A percentile compares a stretch with the other conserved stretches of the same genome.
Evolutionary conservation across 1,140 invertebrate genomes (phyloP).

Genomic region (Listronotus oregonensis): DNA sequence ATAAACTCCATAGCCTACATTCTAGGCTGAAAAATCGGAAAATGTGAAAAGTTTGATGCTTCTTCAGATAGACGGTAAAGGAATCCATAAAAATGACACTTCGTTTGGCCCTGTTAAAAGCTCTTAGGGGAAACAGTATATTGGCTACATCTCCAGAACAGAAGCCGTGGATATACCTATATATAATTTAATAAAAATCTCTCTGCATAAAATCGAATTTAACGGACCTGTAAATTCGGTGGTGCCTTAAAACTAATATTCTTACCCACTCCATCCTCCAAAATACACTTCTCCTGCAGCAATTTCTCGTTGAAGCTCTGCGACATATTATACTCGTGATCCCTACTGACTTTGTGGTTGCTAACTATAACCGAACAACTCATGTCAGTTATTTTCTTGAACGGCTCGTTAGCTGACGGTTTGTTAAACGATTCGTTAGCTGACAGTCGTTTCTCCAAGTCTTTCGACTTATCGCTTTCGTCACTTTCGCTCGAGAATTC

Average conservation of each 20-base stretch:
- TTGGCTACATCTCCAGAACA: too few species aligned
- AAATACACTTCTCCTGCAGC: slow-evolving; percentile 51
- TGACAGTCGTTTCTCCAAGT: slow-evolving; percentile 39
- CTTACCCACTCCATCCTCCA: slow-evolving; percentile 50
- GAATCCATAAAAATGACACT: slow-evolving; percentile 1
- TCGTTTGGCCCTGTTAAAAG: not conserved
- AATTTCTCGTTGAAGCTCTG: slow-evolving; percentile 55
- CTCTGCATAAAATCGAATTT: too few species aligned
- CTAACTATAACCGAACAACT: slow-evolving; percentile 52
- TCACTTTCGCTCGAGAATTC: slow-evolving; percentile 53
- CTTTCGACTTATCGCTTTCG: slow-evolving; percentile 50
- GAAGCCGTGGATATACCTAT: too few species aligned
- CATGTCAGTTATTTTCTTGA: slow-evolving; percentile 44
- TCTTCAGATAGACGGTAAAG: too few species aligned
- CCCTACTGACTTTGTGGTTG: slow-evolving; percentile 39
- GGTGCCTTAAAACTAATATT: too few species aligned
- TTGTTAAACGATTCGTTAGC: too few species aligned
- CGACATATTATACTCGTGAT: slow-evolving; percentile 52
- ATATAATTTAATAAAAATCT: too few species aligned
- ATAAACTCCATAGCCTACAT: too few species aligned
- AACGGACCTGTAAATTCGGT: too few species aligned
- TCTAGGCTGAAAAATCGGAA: too few species aligned
- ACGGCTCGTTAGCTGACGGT: slow-evolving; percentile 3
- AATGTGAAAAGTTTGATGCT: too few species aligned
- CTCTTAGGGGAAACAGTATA: too few species aligned